phyloP scores from a whole-genome alignment of 2,797 vertebrate species.

The Hypotaenidia okinawae region DNA sequence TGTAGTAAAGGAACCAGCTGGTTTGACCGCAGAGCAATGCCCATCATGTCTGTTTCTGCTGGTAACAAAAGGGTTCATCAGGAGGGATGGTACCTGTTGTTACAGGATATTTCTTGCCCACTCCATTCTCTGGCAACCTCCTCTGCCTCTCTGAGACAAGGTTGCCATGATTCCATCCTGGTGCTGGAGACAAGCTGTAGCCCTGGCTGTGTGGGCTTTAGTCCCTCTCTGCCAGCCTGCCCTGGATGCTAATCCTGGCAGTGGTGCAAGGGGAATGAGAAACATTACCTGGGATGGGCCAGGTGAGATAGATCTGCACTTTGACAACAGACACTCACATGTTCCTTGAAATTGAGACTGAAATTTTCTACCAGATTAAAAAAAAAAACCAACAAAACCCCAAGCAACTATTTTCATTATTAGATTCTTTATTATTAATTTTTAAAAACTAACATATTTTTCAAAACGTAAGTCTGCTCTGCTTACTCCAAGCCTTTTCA shows the following conservation, averaged over 20 bases:
- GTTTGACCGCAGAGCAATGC: background rate
- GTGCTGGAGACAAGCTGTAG: background rate
- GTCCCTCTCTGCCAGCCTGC: background rate
- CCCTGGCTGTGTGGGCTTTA: background rate
- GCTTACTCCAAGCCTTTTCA: background rate
- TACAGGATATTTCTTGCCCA: no score
- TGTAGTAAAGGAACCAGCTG: background rate
- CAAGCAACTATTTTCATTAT: background rate
- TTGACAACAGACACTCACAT: accelerated
- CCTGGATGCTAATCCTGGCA: accelerated
- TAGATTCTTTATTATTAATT: background rate
- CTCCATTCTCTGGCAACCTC: background rate
- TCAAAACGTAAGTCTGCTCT: background rate
- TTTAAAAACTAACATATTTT: background rate
- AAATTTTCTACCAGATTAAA: background rate
- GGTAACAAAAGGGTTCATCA: background rate
- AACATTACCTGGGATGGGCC: background rate
- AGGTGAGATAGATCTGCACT: background rate
- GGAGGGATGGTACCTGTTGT: background rate
- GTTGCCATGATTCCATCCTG: background rate
- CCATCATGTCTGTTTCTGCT: background rate
- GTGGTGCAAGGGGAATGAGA: background rate
- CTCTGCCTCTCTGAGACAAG: background rate
- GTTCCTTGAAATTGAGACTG: background rate
- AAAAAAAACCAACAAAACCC: no score